Evolutionary conservation across 2,797 vertebrate species (phyloP), one percentile per base, ranked within the genome.

Genomic region (Melanotaenia boesemani): DNA sequence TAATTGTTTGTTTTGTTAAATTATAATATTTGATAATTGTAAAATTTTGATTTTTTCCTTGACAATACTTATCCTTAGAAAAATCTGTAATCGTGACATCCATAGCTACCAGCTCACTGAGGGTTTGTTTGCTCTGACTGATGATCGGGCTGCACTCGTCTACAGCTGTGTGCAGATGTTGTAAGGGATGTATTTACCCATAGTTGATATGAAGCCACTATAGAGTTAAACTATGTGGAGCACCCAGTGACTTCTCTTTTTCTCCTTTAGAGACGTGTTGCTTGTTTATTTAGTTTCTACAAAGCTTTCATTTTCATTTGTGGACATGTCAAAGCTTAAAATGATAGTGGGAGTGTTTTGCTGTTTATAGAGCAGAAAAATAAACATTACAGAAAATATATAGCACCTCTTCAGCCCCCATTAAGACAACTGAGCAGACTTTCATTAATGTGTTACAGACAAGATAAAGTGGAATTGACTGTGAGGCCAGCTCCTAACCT

Each of bases 401-500:
- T 4, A 46, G 44, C 44, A 16, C 16, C 6, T 0, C 18, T 46
- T 20, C 18, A 63, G 22, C 22, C 46, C 52, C 22, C 44, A 12
- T 77, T 39, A 65, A 72, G 71, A 58, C 24, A 73, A 63, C 34
- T 0, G 1, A 76, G 61, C 26, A 58, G 36, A 71, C 52, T 76
- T 69, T 79, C 41, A 73, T 83, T 63, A 74, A 16, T 2, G 58
- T 58, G 56, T 65, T 67, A 56, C 20, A 80, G 56, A 60, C 54
- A 39, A 80, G 71, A 71, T 74, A 70, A 82, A 60, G 66, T 76
- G 55, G 54, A 86, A 69, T 34, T 50, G 64, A 72, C 80, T 77
- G 30, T 1, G 46, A 76, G 77, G 52, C 63, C 71, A 32, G 15
- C 68, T 72, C 55, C 80, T 83, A 81, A 90, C 74, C 81, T 74